phyloP scores from a whole-genome alignment of 1,140 invertebrate species.

The Drosophila athabasca region DNA sequence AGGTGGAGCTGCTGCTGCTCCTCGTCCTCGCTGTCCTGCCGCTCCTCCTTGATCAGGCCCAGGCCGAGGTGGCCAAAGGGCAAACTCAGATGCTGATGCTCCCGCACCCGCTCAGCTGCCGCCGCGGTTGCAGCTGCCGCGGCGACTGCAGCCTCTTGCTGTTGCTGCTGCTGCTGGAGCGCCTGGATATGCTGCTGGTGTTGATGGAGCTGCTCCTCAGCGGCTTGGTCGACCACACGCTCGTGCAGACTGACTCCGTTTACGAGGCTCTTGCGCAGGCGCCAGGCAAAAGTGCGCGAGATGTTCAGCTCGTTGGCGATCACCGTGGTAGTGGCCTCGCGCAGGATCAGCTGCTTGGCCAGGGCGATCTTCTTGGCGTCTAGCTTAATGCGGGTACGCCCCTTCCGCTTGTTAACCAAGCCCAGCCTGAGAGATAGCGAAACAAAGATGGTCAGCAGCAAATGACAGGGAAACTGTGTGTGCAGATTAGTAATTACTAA shows the following conservation, averaged over 20 bases:
- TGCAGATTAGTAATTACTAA: neutral
- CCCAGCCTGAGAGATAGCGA: constrained; percentile 46
- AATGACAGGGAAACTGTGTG: neutral
- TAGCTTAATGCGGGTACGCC: constrained; percentile 80
- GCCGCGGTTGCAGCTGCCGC: constrained; percentile 16
- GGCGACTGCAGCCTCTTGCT: constrained; percentile 13
- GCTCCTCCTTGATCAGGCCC: constrained; percentile 67
- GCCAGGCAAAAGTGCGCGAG: constrained; percentile 81
- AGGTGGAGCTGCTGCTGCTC: constrained; percentile 30
- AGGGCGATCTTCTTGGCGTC: constrained; percentile 79
- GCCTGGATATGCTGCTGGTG: constrained; percentile 34
- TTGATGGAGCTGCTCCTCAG: constrained; percentile 57
- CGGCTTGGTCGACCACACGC: constrained; percentile 71
- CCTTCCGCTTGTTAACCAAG: constrained; percentile 74
- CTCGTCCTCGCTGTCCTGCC: constrained; percentile 65
- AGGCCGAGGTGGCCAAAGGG: constrained; percentile 53
- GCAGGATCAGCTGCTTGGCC: constrained; percentile 78
- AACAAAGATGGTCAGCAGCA: no score
- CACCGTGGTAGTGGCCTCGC: constrained; percentile 79
- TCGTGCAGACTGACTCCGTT: constrained; percentile 79
- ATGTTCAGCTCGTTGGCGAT: constrained; percentile 82
- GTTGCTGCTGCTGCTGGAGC: constrained; percentile 17
- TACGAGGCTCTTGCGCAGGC: constrained; percentile 78
- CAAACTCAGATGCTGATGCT: constrained; percentile 48
- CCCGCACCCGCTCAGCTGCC: constrained; percentile 39